Conservation (phyloP, 2,888 invertebrate species). For the Diloba caeruleocephala region DNA sequence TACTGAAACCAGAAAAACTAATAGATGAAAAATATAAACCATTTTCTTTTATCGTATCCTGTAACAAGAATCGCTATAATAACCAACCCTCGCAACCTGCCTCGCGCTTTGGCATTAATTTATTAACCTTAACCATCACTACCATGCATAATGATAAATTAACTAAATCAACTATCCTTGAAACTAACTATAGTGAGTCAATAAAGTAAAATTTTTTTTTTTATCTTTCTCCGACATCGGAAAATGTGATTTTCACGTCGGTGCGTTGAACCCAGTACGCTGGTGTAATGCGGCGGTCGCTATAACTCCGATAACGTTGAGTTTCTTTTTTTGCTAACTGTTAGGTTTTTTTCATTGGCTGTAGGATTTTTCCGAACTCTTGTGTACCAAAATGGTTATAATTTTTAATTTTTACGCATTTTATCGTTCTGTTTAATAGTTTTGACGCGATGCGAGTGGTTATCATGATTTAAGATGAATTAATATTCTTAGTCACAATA, state of each 20-base stretch:
- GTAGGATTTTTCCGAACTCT: neutral
- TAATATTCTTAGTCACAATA: too few species aligned
- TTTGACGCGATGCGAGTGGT: too few species aligned
- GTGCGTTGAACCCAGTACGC: conserved; percentile 70
- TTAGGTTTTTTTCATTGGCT: neutral
- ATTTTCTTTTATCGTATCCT: neutral
- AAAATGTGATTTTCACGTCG: conserved; percentile 56
- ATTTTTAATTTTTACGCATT: neutral
- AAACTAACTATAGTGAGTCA: conserved; percentile 16
- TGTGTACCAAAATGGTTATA: too few species aligned
- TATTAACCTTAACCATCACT: conserved; percentile 20
- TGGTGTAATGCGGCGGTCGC: conserved; percentile 58
- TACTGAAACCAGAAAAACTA: conserved; percentile 2
- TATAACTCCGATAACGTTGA: conserved; percentile 18
- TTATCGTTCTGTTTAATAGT: too few species aligned
- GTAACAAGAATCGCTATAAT: neutral
- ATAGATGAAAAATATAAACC: neutral
- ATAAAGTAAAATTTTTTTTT: conserved; percentile 27
- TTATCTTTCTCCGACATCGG: conserved; percentile 46
- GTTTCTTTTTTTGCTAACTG: neutral
- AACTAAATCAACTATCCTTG: conserved; percentile 2
- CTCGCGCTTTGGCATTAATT: conserved; percentile 9
- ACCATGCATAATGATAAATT: conserved; percentile 19
- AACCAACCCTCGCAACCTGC: conserved; percentile 43
- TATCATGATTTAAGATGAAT: too few species aligned